phyloP scores from a whole-genome alignment of 2,113 vertebrate species.

The Pantherophis guttatus region DNA sequence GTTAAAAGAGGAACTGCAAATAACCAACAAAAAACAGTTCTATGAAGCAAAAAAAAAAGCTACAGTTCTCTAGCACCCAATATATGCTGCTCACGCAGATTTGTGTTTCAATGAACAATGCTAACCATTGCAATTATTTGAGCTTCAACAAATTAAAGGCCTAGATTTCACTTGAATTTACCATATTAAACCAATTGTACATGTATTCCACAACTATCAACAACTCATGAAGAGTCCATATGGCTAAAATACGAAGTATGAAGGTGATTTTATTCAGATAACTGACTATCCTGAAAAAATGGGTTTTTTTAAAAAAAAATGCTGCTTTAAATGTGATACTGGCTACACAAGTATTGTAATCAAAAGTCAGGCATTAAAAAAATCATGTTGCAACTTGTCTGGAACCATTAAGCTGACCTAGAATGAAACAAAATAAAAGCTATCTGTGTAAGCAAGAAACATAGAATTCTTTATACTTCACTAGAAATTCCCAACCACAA shows the following conservation, averaged over 20 bases:
- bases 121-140: constrained; percentile 18
- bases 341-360: too few species aligned
- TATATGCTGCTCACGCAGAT: constrained; percentile 17
- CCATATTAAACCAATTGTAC: not conserved
- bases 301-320: too few species aligned
- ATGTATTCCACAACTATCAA: not conserved
- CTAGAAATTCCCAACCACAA: not conserved
- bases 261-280: not conserved
- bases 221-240: not conserved
- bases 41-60: not conserved
- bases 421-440: not conserved
- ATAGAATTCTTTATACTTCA: not conserved
- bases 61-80: not conserved
- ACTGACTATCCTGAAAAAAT: not conserved
- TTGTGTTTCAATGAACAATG: not conserved
- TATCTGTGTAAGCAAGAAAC: not conserved
- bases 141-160: not conserved
- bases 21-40: not conserved
- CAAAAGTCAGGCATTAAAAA: not conserved
- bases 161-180: not conserved
- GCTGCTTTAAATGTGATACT: not conserved
- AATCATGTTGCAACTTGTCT: not conserved
- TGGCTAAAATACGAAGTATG: not conserved
- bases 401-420: not conserved
- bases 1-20: not conserved